Evolutionary conservation across 2,113 vertebrate species (phyloP), one percentile per base, ranked within the genome.

Genomic region (Procavia capensis): DNA sequence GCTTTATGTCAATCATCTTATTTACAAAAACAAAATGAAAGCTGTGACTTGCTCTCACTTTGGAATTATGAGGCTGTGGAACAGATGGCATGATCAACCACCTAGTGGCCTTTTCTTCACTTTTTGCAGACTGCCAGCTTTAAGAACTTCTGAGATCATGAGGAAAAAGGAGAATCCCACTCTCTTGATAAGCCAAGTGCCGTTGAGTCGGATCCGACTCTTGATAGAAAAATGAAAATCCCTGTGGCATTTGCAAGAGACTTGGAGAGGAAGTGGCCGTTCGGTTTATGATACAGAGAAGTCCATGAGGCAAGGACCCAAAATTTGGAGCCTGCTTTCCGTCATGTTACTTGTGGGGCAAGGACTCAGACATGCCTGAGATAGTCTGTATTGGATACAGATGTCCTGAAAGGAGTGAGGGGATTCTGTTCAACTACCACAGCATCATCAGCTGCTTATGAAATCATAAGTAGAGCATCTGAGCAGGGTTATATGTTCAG

Each of bases 251-350:
- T 97, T 97, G 94, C 14, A n/a, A n/a, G 27, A 90, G 88, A 76
- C 95, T 96, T 97, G 97, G 97, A 97, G 82, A 97, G 97, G 96
- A 97, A 97, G 85, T 93, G 81, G 72, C 91, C 85, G 78, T 95
- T 93, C 63, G 13, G 85, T 89, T 91, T 90, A 76, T 20, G 94
- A 96, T 94, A 97, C 0, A 1, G 89, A 97, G 97, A 92, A 94
- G 61, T 76, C 22, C 84, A 34, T 47, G 87, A 57, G 85, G 94
- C 96, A 94, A 68, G 63, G 36, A 83, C 95, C 74, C 96, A 96
- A 95, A 94, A 75, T 76, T n/a, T 22, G 0, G 57, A 92, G 96
- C 89, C 97, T 97, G 97, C 89, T 97, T 98, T 96, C 89, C 94
- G 90, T 97, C 97, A 91, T 19, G 54, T 63, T 96, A 24, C 95